Evolutionary conservation across 2,888 invertebrate species (phyloP).

Genomic region (Thecophora atra): DNA sequence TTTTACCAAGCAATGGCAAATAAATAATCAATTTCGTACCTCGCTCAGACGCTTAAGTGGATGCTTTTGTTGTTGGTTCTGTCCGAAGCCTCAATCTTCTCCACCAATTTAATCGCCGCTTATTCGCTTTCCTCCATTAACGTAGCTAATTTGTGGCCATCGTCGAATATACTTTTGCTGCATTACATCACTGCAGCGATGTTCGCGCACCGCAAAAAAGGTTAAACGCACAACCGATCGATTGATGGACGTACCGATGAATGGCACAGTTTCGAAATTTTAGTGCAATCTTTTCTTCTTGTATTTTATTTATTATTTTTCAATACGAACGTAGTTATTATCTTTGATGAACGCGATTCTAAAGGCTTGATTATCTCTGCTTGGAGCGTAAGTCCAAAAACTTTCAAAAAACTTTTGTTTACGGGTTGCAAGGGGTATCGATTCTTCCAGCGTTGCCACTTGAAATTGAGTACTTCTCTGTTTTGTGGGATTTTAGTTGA

Average conservation of each 20-base stretch:
- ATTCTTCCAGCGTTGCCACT: no score
- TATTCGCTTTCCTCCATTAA: conserved; percentile 2
- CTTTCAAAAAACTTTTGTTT: no score
- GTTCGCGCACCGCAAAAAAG: neutral
- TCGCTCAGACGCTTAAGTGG: neutral
- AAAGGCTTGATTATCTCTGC: no score
- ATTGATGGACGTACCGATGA: conserved; percentile 5
- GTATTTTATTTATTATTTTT: neutral
- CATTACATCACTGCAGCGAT: conserved; percentile 25
- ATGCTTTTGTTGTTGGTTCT: neutral
- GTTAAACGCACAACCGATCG: conserved; percentile 6
- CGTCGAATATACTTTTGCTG: neutral
- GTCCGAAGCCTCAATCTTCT: neutral
- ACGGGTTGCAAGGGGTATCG: no score
- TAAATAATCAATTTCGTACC: conserved; percentile 8
- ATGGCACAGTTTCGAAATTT: conserved; percentile 13
- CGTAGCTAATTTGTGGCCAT: neutral
- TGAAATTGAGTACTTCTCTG: no score
- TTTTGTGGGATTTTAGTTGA: no score
- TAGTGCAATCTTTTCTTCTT: neutral
- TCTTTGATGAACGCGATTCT: neutral
- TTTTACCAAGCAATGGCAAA: neutral
- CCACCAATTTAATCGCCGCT: neutral
- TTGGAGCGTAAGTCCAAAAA: no score
- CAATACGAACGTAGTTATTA: no score